Base-by-base conservation (phyloP, 1,140 invertebrate genomes). In the Monochamus saltuarius region DNA sequence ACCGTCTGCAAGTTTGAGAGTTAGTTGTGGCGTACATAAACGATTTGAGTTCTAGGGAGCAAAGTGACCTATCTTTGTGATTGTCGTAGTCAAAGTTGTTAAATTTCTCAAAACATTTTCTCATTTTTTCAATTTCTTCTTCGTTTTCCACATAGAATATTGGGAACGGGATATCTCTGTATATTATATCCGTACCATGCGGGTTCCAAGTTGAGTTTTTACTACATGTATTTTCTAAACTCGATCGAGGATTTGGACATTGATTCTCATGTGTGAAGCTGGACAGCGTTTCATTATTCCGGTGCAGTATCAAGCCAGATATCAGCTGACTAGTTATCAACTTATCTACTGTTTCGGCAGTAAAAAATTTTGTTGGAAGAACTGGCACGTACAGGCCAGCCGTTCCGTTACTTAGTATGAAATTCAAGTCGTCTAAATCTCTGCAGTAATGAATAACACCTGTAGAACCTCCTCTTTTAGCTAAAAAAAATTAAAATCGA, bases 21-120 rank as follows among this genome's bases (percentile, higher is more conserved):
- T 94, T 87, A 0, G 91, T 86, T 6, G 94, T 90, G 2, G 89
- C 92, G 74, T 85, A 89, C 94, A 97, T 97, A 65, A 91, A 89
- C 2, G 89, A 84, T 64, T 87, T 87, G 62, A 97, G 80, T 77
- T 97, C 87, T 3, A 94, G 77, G 37, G 92, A 88, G 75, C 95
- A 97, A 10, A 97, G 75, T 0, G 93, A 89, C 60, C 87, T 85
- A 34, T 84, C 73, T 9, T 78, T 73, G 61, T 90, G 86, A 29
- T 78, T 81, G 14, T 85, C 77, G 51, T 82, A 81, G 55, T 87
- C 78, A 38, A 71, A 75, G 58, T 76, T 75, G 61, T 83, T 87
- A 67, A 81, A 87, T 74, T 79, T 82, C 34, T 77, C 51, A 68
- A 81, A 85, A 65, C 85, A 87, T 17, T 80, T 56, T 40, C 78